Percentiles rank a stretch among this genome's conserved stretches.
These are phyloP conservation scores for Lateolabrax maculatus DNA, from an alignment of 2,797 vertebrate genomes.

Conservation along the genomic window DNA sequence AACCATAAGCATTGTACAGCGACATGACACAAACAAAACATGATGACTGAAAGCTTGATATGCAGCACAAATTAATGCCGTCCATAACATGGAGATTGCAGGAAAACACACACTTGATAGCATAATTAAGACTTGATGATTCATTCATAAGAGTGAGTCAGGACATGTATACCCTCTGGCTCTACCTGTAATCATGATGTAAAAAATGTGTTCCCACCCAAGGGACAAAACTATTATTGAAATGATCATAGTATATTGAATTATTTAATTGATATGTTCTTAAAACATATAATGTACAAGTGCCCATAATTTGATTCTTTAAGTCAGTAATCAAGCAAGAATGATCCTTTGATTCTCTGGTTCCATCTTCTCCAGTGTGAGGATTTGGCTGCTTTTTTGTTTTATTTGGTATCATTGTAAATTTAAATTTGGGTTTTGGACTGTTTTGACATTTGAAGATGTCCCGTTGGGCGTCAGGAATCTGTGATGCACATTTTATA, in stretches of 20 bases:
- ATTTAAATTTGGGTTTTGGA: neutral
- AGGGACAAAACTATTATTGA: neutral
- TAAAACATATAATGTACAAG: neutral
- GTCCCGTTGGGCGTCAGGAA: neutral
- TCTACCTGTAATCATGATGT: neutral
- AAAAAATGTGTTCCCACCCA: neutral
- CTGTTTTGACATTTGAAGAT: neutral
- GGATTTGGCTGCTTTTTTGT: neutral
- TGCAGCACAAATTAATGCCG: neutral
- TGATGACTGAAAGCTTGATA: conserved; percentile 20
- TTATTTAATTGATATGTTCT: neutral
- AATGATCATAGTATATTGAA: neutral
- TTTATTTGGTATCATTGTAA: neutral
- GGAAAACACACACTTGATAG: too few species aligned
- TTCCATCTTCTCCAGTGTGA: neutral
- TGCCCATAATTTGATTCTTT: neutral
- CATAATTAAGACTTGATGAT: neutral
- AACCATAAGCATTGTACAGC: conserved; percentile 38
- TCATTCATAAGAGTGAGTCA: neutral
- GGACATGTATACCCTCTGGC: neutral
- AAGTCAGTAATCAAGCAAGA: neutral
- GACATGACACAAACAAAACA: conserved; percentile 32
- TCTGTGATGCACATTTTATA: neutral
- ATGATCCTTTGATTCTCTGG: neutral
- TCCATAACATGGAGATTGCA: neutral